These are phyloP conservation scores for Luidia sarsii DNA, from an alignment of 53 echinoderm and acorn worm species.

Conservation along the genomic window DNA sequence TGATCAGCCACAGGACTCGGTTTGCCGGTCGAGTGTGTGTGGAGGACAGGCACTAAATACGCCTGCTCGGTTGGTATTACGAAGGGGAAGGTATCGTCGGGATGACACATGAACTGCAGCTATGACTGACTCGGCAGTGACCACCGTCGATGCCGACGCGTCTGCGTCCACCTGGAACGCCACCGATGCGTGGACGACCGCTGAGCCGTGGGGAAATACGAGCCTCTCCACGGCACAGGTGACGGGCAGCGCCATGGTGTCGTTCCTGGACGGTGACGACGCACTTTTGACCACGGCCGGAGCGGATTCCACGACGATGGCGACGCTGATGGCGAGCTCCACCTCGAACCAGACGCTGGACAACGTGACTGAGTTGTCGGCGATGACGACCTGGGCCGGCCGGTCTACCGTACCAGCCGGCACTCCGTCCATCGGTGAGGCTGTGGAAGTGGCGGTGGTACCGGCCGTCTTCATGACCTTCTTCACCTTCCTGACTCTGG, in stretches of 20 bases:
- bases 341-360: not conserved
- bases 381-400: not conserved
- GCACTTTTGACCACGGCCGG: not conserved
- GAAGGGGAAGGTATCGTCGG: too few species aligned
- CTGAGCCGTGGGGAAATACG: not conserved
- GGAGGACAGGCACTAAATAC: too few species aligned
- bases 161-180: not conserved
- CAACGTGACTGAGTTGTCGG: not conserved
- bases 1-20: not conserved
- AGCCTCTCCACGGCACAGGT: not conserved
- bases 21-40: too few species aligned
- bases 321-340: not conserved
- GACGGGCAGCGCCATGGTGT: too few species aligned
- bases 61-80: too few species aligned
- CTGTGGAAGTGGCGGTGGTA: not conserved
- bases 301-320: not conserved
- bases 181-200: not conserved
- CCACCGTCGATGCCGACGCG: not conserved
- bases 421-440: not conserved
- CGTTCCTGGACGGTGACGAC: not conserved
- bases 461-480: conserved; percentile 69
- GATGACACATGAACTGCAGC: too few species aligned
- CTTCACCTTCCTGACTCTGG: conserved; percentile 57
- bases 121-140: conserved; percentile 20
- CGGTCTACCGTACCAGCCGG: too few species aligned